Percentiles rank a stretch among this genome's conserved stretches.
Conservation (phyloP, 2,113 vertebrate genomes). For the Cyprinodon tularosa region DNA sequence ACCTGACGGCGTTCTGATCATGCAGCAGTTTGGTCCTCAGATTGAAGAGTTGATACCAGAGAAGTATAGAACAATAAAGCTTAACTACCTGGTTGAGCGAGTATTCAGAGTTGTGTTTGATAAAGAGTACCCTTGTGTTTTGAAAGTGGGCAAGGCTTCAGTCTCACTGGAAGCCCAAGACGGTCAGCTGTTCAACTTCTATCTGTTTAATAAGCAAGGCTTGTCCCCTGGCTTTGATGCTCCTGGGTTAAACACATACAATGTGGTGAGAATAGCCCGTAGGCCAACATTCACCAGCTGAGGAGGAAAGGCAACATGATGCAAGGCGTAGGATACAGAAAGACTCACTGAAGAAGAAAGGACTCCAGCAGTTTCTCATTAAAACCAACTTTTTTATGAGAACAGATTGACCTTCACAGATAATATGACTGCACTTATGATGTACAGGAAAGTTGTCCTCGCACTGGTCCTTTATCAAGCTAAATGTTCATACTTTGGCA, state of each 20-base stretch:
- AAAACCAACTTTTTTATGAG: constrained; percentile 1
- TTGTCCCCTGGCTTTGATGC: constrained; percentile 90
- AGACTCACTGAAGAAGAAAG: not conserved
- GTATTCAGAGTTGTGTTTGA: constrained; percentile 91
- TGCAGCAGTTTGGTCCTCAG: constrained; percentile 94
- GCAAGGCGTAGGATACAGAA: constrained; percentile 3
- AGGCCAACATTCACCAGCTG: constrained; percentile 77
- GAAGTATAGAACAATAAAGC: constrained; percentile 86
- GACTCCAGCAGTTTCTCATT: not conserved
- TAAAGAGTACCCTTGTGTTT: constrained; percentile 88
- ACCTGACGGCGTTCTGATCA: constrained; percentile 82
- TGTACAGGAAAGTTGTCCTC: constrained; percentile 16
- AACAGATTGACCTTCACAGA: not conserved
- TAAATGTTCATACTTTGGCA: constrained; percentile 7
- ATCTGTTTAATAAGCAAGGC: constrained; percentile 82
- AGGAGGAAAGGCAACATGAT: constrained; percentile 14
- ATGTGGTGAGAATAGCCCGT: constrained; percentile 82
- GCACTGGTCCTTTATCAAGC: constrained; percentile 3
- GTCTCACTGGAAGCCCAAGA: constrained; percentile 91
- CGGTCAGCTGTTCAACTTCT: constrained; percentile 90
- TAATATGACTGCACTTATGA: not conserved
- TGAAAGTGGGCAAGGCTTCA: constrained; percentile 84
- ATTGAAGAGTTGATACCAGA: constrained; percentile 88
- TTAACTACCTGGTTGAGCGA: constrained; percentile 88
- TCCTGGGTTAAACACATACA: constrained; percentile 91